Conservation (phyloP, 2,888 invertebrate genomes). For the Orthosia incerta region DNA sequence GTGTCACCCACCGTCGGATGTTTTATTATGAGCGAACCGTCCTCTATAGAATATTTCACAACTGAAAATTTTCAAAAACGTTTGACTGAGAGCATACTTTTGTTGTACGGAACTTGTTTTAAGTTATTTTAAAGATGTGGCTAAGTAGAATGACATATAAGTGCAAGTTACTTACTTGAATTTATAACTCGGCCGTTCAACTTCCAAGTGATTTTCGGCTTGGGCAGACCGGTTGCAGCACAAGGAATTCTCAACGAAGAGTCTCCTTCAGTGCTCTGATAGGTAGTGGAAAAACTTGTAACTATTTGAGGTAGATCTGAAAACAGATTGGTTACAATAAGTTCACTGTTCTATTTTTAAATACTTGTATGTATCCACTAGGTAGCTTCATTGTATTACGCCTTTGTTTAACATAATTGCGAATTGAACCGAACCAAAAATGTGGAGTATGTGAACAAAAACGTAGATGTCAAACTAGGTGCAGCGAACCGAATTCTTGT, state of each 20-base stretch:
- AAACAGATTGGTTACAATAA: background rate
- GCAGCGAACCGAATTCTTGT: too few species aligned
- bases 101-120: background rate
- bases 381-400: too few species aligned
- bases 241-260: slow-evolving; percentile 43
- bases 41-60: too few species aligned
- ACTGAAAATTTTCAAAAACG: background rate
- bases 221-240: slow-evolving; percentile 38
- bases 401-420: too few species aligned
- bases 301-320: slow-evolving; percentile 32
- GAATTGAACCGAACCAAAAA: too few species aligned
- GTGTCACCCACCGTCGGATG: too few species aligned
- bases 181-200: slow-evolving; percentile 9
- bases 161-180: slow-evolving; percentile 16
- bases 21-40: too few species aligned
- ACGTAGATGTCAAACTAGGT: too few species aligned
- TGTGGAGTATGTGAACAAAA: too few species aligned
- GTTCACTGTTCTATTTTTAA: too few species aligned
- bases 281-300: background rate
- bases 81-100: background rate
- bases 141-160: too few species aligned
- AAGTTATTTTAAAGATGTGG: background rate
- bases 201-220: slow-evolving; percentile 49
- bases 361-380: too few species aligned
- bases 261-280: slow-evolving; percentile 39